These are phyloP conservation scores for Cerceris rybyensis DNA, from an alignment of 2,888 invertebrate species.

Conservation along the genomic window DNA sequence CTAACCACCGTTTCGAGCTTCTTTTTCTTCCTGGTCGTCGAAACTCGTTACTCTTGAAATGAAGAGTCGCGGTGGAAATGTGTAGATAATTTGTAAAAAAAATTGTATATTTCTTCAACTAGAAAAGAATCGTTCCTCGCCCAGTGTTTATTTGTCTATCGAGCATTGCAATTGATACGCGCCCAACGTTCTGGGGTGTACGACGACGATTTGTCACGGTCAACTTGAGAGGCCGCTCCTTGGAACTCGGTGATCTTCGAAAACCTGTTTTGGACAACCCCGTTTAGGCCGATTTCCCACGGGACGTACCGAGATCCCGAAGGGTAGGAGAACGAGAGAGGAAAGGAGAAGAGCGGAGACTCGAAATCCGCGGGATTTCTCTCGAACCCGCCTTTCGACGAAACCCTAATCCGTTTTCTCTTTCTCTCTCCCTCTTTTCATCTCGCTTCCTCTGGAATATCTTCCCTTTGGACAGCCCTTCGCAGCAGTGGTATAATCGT, in stretches of 20 bases:
- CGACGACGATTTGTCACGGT: conserved; percentile 63
- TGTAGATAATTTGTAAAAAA: too few relatives aligned
- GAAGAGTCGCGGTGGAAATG: too few relatives aligned
- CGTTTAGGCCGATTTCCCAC: conserved; percentile 67
- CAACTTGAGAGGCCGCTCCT: conserved; percentile 51
- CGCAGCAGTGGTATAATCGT: conserved; percentile 62
- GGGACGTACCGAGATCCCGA: conserved; percentile 52
- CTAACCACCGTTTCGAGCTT: too few relatives aligned
- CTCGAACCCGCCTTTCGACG: conserved; percentile 59
- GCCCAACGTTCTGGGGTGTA: conserved; percentile 12
- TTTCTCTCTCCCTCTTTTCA: conserved; percentile 20
- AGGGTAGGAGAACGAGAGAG: conserved; percentile 27
- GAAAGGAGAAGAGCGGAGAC: conserved; percentile 21
- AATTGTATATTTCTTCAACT: neutral
- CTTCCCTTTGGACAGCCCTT: conserved; percentile 60
- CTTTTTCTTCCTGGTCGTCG: too few relatives aligned
- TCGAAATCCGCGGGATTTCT: conserved; percentile 69
- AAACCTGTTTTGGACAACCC: conserved; percentile 64
- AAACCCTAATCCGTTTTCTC: conserved; percentile 65
- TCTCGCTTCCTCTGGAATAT: conserved; percentile 11
- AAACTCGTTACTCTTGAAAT: too few relatives aligned
- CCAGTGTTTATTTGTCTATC: conserved; percentile 41
- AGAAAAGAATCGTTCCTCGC: neutral
- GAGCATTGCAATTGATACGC: conserved; percentile 34
- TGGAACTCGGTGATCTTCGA: conserved; percentile 57